Base-by-base conservation (phyloP, 2,888 invertebrate species). In the Anaspis maculata region DNA sequence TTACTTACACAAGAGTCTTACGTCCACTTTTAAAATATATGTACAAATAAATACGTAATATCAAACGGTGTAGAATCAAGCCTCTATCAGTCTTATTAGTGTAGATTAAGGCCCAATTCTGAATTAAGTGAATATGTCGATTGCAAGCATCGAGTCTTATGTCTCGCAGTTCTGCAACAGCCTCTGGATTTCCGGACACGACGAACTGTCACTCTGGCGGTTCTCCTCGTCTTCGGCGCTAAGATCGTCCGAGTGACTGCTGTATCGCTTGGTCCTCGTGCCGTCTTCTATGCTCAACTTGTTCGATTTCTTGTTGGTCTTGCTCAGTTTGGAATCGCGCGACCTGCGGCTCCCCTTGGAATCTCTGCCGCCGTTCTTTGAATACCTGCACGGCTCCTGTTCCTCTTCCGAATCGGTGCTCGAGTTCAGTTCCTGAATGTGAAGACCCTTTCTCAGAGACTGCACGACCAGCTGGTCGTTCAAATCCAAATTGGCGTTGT, bases 381-480 rank as follows among this genome's bases (percentile, higher is more conserved):
- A n/a, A n/a, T n/a, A n/a, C n/a, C n/a, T n/a, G n/a, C n/a, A n/a
- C n/a, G n/a, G n/a, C n/a, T n/a, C n/a, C n/a, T n/a, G n/a, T n/a
- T n/a, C n/a, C n/a, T n/a, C n/a, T n/a, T n/a, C n/a, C n/a, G n/a
- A 12, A 27, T 52, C 49, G 3, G 41, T 44, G 5, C 46, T 49
- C 5, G 44, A 36, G 21, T 38, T 41, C 3, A 34, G 15, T n/a
- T 29, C 34, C 15, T 34, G 29, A 13, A 29, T 30, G n/a, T 33
- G 55, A 13, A 62, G 39, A 11, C 59, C 61, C 39, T 60, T 51
- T 15, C 55, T 47, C 26, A 66, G 39, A 3, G 63, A 63, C 38
- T 62, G 58, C 50, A 65, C 60, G 6, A 62, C 58, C 27, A 65
- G 45, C 32, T 64, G 60, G 41, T 66, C 64, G 34, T 60, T 64